Percentiles rank a stretch among this genome's conserved stretches.
These are phyloP conservation scores for Mythimna lalbum DNA, from an alignment of 2,888 invertebrate genomes.

Conservation along the genomic window DNA sequence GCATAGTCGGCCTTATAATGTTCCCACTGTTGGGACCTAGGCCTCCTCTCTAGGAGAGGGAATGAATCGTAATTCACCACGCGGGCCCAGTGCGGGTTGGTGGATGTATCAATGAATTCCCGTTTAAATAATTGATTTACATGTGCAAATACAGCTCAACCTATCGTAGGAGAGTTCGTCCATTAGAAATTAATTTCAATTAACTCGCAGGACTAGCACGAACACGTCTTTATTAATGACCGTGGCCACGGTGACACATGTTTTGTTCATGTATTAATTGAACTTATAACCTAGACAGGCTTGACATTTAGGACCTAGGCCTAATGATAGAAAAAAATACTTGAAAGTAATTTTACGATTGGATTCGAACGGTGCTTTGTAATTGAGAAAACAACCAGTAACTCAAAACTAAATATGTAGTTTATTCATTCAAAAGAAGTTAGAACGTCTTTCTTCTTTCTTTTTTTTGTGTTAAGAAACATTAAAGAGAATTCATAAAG, in stretches of 20 bases:
- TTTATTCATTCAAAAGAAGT: no score
- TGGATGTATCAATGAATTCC: no score
- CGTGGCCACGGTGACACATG: not conserved
- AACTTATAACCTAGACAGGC: not conserved
- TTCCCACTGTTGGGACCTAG: no score
- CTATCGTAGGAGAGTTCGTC: not conserved
- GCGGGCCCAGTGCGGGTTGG: no score
- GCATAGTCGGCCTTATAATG: no score
- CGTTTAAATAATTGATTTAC: not conserved
- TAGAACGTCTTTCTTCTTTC: no score
- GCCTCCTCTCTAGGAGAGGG: no score
- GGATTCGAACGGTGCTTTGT: no score
- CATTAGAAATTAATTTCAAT: conserved; percentile 15
- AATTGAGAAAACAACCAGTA: no score
- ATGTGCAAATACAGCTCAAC: not conserved
- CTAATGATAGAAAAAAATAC: not conserved
- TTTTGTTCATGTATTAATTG: not conserved
- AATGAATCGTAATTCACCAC: no score
- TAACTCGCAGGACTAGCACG: not conserved
- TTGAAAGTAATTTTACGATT: not conserved
- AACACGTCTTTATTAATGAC: conserved; percentile 13
- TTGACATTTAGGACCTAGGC: not conserved
- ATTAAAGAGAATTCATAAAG: not conserved
- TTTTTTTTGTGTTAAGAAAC: no score
- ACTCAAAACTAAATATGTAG: no score